Conservation (phyloP, 1,140 invertebrate species). For the Brachionus asplanchnoidis region DNA sequence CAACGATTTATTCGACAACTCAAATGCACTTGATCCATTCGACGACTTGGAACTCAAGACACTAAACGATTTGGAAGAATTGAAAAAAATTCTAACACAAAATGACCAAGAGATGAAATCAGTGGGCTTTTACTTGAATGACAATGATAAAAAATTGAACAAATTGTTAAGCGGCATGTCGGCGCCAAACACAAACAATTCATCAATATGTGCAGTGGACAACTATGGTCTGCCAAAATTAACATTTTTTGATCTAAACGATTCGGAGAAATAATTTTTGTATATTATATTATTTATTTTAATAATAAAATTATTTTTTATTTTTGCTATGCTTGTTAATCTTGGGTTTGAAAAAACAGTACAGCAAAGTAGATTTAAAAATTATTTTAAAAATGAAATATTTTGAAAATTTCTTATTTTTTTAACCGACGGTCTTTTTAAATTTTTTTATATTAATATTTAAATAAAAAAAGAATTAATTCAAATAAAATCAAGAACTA, state of each 20-base stretch:
- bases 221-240: slow-evolving; percentile 12
- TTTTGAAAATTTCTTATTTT: neutral
- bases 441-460: neutral
- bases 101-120: neutral
- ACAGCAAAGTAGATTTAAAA: too few species aligned
- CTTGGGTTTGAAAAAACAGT: too few species aligned
- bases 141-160: neutral
- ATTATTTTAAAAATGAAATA: too few species aligned
- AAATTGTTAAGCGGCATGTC: neutral
- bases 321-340: neutral
- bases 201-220: neutral
- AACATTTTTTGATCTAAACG: slow-evolving; percentile 13
- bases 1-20: neutral
- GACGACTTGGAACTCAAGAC: slow-evolving; percentile 35
- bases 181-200: neutral
- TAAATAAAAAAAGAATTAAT: neutral
- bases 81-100: slow-evolving; percentile 20
- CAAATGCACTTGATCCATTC: slow-evolving; percentile 23
- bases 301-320: neutral
- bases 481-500: neutral
- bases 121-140: neutral
- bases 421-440: neutral
- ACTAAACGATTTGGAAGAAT: slow-evolving; percentile 31
- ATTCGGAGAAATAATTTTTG: neutral
- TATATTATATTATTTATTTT: neutral